Evolutionary conservation across 2,797 vertebrate species (phyloP).

Genomic region (Coregonus ussuriensis): DNA sequence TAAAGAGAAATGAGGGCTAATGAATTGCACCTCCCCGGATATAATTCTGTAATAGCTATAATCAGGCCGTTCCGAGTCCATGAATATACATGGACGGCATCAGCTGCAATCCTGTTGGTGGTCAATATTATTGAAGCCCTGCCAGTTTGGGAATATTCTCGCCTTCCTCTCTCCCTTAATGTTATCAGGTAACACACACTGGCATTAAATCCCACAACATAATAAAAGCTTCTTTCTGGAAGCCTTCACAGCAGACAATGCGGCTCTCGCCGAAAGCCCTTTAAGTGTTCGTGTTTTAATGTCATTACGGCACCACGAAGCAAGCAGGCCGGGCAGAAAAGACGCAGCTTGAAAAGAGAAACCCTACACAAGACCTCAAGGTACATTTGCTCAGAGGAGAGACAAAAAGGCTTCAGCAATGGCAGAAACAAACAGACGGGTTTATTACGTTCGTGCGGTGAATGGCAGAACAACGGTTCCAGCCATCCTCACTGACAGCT

Average conservation of each 20-base stretch:
- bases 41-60: conserved; percentile 79
- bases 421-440: conserved; percentile 70
- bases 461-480: conserved; percentile 75
- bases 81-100: conserved; percentile 74
- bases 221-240: conserved; percentile 81
- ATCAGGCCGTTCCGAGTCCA: conserved; percentile 68
- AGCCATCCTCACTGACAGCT: conserved; percentile 77
- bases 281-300: conserved; percentile 82
- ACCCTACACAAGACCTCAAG: conserved; percentile 79
- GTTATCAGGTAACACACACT: conserved; percentile 86
- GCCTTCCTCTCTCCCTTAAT: conserved; percentile 72
- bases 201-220: conserved; percentile 80
- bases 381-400: conserved; percentile 73
- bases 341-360: conserved; percentile 69
- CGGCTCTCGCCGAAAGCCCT: conserved; percentile 76
- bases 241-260: conserved; percentile 79
- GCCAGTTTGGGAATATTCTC: conserved; percentile 73
- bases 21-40: conserved; percentile 75
- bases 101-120: conserved; percentile 80
- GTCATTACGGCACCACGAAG: conserved; percentile 76
- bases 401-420: conserved; percentile 66
- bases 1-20: conserved; percentile 76
- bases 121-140: conserved; percentile 80
- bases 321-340: conserved; percentile 63
- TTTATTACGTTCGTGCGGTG: conserved; percentile 75